A percentile compares a stretch with the other conserved stretches of the same genome.
Conservation (phyloP, 2,888 invertebrate genomes). For the Mycalesis mineus region DNA sequence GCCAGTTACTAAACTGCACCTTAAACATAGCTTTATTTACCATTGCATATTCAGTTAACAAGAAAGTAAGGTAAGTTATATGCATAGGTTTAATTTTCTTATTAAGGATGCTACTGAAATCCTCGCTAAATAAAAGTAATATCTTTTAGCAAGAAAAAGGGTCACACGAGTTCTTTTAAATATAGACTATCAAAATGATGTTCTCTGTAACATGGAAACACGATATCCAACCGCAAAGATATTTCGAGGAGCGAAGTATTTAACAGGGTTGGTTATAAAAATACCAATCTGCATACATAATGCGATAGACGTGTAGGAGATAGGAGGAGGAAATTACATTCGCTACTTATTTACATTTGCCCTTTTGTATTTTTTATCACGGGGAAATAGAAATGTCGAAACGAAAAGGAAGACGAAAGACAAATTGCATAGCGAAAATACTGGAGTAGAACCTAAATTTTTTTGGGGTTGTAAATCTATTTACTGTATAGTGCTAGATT, state of each 20-base stretch:
- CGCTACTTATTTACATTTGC: not conserved
- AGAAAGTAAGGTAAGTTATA: no score
- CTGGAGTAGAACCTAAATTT: no score
- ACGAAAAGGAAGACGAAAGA: no score
- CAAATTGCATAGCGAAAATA: not conserved
- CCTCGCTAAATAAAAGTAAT: no score
- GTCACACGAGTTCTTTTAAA: not conserved
- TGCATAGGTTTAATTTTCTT: no score
- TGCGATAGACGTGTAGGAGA: slow-evolving; percentile 3
- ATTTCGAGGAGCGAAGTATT: slow-evolving; percentile 1
- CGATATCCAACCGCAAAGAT: not conserved
- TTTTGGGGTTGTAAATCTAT: no score
- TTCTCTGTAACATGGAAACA: not conserved
- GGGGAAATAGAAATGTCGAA: not conserved
- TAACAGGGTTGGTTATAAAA: slow-evolving; percentile 13
- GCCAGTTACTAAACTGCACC: no score
- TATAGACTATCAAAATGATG: not conserved
- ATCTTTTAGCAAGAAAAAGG: not conserved
- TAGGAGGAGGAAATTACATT: not conserved
- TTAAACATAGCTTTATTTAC: no score
- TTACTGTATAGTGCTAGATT: no score
- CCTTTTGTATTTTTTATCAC: not conserved
- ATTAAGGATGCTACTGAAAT: no score
- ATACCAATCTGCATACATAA: slow-evolving; percentile 21
- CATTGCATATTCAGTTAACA: no score